These are phyloP conservation scores for Macrochelys suwanniensis DNA, from an alignment of 2,797 vertebrate species.

Conservation along the genomic window DNA sequence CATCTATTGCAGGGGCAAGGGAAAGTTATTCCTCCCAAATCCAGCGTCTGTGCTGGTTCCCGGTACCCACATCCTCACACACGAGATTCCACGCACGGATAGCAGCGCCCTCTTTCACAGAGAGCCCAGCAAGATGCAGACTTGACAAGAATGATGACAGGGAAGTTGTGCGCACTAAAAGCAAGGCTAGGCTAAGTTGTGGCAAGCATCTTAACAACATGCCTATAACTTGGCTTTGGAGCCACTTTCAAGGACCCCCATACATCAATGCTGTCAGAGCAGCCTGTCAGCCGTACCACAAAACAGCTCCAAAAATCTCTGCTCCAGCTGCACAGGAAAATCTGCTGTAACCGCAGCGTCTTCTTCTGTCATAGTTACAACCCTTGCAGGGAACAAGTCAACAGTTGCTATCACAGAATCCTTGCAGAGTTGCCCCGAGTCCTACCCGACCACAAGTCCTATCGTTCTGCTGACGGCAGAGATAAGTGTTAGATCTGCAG, in stretches of 20 bases:
- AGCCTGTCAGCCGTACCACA: neutral
- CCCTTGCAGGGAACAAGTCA: neutral
- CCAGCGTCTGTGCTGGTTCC: neutral
- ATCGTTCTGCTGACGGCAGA: neutral
- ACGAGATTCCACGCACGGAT: neutral
- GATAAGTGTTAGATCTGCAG: neutral
- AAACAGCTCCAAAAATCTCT: neutral
- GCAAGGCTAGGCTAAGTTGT: neutral
- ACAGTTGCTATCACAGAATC: neutral
- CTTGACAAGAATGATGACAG: neutral
- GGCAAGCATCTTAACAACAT: neutral
- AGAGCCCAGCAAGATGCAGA: neutral
- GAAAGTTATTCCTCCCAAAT: neutral
- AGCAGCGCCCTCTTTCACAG: neutral
- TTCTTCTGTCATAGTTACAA: neutral
- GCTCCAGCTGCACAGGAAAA: neutral
- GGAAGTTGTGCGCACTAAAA: neutral
- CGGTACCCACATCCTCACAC: neutral
- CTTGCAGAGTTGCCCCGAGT: neutral
- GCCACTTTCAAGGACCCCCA: neutral
- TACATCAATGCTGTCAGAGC: neutral
- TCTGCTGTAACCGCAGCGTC: neutral
- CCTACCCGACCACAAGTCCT: neutral
- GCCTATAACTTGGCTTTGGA: neutral
- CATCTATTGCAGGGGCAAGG: neutral